Base-by-base conservation (phyloP, 2,888 invertebrate species). In the Cremastinae sp. region DNA sequence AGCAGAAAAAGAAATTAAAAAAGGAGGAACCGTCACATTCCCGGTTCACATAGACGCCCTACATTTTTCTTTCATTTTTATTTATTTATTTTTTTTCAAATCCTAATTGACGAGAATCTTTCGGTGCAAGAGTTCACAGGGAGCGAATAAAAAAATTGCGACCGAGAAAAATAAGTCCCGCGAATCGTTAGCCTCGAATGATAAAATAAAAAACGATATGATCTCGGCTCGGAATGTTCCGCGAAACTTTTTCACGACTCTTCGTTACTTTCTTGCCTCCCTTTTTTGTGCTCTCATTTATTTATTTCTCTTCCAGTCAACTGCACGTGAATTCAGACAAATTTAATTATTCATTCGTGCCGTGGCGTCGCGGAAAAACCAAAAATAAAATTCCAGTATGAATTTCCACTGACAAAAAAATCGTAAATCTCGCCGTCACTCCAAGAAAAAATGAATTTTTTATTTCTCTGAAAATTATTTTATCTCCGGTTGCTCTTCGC, bases 51-150 rank as follows among this genome's bases (percentile, higher is more conserved):
- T n/a, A 35, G 35, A 20, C 35, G 9, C 45, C 55, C 28, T 28
- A 28, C 22, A 45, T 10, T 5, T 56, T 37, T 1, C 10, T 8
- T 28, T 45, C 20, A 10, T 55, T 41, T 45, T 28, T 20, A 9
- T 18, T 39, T 53, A 43, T n/a, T 22, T 10, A 7, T 16, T 14
- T 37, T n/a, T 58, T 68, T 62, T 37, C n/a, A 22, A 28, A 56
- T n/a, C 62, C 47, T 58, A 72, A 76, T 66, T 71, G 47, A 51
- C 49, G 66, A 35, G 37, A 62, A 43, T 14, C 18, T 64, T 56
- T 62, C 37, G 39, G n/a, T 0, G 22, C 2, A 22, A 49, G 22
- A 64, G n/a, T 18, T 9, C n/a, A 7, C 20, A 12, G 8, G 14
- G 49, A 51, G n/a, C n/a, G n/a, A n/a, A n/a, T n/a, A 10, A 22